Evolutionary conservation across 2,797 vertebrate genomes (phyloP), one percentile per base, ranked within the genome.

Genomic region (Rhinichthys osculus): DNA sequence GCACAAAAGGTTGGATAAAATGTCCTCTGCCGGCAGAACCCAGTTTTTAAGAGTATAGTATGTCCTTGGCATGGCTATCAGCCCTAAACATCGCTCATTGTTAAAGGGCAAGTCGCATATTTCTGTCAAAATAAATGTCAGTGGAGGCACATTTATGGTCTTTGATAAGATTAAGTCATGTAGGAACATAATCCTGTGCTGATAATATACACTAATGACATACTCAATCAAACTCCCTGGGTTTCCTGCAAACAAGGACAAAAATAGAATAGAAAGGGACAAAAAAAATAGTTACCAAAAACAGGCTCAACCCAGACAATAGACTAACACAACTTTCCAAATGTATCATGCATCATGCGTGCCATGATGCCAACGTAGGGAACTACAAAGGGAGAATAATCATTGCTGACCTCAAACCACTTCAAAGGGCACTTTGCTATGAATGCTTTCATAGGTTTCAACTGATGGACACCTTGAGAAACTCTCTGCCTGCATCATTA

Each of bases 101-200:
- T 52, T 73, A 87, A 87, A 84, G 86, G 83, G 52, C 71, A 81
- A 76, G 64, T 79, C 79, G 44, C 82, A 85, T 85, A 84, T 70
- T 88, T 81, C 78, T 78, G 78, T 81, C 70, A 84, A 81, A 86
- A 81, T 81, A 81, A 86, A 86, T 81, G 77, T 79, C 76, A 78
- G 71, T 72, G 50, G 84, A 89, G 85, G 17, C 74, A 84, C 74
- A 59, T 85, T 59, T 85, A 85, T 78, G 52, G 64, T 78, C 83
- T 85, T 27, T 78, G 74, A 78, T 85, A 59, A 84, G 64, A 84
- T 78, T 78, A 84, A 71, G 83, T 59, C 66, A 59, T 78, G 74
- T 71, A 73, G 54, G 62, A 87, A 57, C 62, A 57, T 70, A 76
- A 77, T 84, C 54, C 82, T 80, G 59, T 50, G 82, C 59, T 70